Evolutionary conservation across 2,113 vertebrate genomes (phyloP).

Genomic region (Sterrhoptilus dennistouni): DNA sequence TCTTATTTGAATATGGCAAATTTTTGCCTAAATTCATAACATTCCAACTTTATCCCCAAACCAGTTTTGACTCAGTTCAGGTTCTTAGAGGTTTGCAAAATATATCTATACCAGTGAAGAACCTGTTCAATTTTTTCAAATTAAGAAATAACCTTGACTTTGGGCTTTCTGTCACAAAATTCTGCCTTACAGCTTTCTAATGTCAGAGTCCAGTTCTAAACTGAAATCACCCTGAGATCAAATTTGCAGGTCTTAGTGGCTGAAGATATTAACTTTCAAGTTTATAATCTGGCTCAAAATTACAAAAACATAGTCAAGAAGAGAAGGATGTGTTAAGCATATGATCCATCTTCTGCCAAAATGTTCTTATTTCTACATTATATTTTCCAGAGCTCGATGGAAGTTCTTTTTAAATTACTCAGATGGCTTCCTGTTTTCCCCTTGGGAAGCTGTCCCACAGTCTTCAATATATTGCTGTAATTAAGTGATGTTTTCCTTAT

Average conservation of each 20-base stretch:
- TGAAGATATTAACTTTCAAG: neutral
- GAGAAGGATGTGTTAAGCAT: neutral
- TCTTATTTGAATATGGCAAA: neutral
- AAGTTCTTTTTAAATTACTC: neutral
- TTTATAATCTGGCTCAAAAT: neutral
- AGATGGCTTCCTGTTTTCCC: conserved; percentile 5
- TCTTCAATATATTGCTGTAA: neutral
- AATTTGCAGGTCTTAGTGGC: neutral
- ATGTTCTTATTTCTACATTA: neutral
- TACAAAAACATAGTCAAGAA: neutral
- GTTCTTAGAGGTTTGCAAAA: neutral
- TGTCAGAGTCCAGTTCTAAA: neutral
- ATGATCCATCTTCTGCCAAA: neutral
- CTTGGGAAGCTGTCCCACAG: neutral
- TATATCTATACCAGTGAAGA: neutral
- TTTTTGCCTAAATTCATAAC: neutral
- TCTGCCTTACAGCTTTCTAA: neutral
- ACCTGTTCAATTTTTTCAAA: neutral
- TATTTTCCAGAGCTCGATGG: neutral
- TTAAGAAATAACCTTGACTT: neutral
- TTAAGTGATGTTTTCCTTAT: neutral
- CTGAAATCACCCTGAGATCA: neutral
- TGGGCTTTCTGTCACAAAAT: neutral
- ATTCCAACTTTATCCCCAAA: neutral
- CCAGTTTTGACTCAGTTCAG: neutral